Conservation (phyloP, 2,113 vertebrate species). For the Caranx ignobilis region DNA sequence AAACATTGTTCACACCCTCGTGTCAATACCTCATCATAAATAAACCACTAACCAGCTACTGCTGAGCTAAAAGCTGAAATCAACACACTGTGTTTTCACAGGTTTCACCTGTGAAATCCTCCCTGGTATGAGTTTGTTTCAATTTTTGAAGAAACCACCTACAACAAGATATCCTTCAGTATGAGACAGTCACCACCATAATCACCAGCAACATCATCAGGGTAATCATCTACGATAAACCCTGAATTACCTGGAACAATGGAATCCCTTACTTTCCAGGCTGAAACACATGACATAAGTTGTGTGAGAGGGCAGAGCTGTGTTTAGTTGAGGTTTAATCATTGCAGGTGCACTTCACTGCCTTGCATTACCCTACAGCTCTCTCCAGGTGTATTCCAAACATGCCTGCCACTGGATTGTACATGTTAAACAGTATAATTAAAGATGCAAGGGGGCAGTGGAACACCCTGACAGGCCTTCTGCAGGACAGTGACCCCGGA, state of each 20-base stretch:
- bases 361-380: slow-evolving; percentile 4
- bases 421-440: not conserved
- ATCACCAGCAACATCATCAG: no score
- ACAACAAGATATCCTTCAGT: not conserved
- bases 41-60: not conserved
- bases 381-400: slow-evolving; percentile 12
- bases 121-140: no score
- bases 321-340: slow-evolving; percentile 28
- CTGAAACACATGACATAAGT: not conserved
- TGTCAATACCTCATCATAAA: not conserved
- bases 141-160: not conserved
- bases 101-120: not conserved
- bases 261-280: not conserved
- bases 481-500: not conserved
- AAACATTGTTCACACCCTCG: not conserved
- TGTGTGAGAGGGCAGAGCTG: not conserved
- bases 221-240: not conserved
- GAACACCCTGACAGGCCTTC: not conserved
- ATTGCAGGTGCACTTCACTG: slow-evolving; percentile 49
- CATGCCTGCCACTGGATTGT: not conserved
- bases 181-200: no score
- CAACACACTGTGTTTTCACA: not conserved
- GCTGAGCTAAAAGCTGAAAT: not conserved
- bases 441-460: not conserved
- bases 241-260: not conserved